phyloP scores from a whole-genome alignment of 2,888 invertebrate genomes.

The Hirtodrosophila confusa region DNA sequence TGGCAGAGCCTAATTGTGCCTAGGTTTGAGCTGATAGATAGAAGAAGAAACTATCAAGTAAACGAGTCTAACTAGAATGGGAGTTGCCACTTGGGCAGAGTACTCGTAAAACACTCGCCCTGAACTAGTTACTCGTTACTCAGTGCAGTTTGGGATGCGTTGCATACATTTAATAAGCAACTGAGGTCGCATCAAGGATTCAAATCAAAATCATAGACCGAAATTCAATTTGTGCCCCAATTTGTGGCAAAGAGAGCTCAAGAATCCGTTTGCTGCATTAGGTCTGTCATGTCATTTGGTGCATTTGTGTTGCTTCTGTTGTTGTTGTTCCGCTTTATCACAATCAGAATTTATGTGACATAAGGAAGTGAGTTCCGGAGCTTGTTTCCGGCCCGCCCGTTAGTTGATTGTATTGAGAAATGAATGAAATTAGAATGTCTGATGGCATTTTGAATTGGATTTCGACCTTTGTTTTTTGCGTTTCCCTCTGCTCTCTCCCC shows the following conservation, averaged over 20 bases:
- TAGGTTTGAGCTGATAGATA: too few relatives aligned
- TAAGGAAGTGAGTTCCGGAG: slow-evolving; percentile 48
- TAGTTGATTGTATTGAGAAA: slow-evolving; percentile 75
- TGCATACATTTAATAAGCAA: neutral
- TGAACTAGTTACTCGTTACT: neutral
- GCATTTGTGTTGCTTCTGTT: slow-evolving; percentile 19
- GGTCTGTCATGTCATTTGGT: slow-evolving; percentile 24
- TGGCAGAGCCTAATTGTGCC: neutral
- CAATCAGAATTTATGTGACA: slow-evolving; percentile 67
- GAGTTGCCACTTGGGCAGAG: too few relatives aligned
- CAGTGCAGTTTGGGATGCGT: neutral
- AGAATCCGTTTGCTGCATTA: slow-evolving; percentile 28
- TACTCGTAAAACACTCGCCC: too few relatives aligned
- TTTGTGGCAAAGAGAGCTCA: slow-evolving; percentile 33
- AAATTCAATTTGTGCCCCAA: slow-evolving; percentile 54
- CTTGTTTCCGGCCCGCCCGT: slow-evolving; percentile 1
- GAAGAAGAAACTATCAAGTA: too few relatives aligned
- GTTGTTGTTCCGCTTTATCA: slow-evolving; percentile 52
- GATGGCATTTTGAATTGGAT: slow-evolving; percentile 78
- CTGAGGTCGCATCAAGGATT: neutral
- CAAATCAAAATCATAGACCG: slow-evolving; percentile 25
- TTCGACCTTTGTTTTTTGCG: slow-evolving; percentile 51
- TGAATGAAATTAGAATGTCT: slow-evolving; percentile 79
- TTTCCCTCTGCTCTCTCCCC: neutral
- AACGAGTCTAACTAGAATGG: too few relatives aligned